Percentiles rank a stretch among this genome's conserved stretches.
These are phyloP conservation scores for Lophius americanus DNA, from an alignment of 2,797 vertebrate species.

Conservation along the genomic window DNA sequence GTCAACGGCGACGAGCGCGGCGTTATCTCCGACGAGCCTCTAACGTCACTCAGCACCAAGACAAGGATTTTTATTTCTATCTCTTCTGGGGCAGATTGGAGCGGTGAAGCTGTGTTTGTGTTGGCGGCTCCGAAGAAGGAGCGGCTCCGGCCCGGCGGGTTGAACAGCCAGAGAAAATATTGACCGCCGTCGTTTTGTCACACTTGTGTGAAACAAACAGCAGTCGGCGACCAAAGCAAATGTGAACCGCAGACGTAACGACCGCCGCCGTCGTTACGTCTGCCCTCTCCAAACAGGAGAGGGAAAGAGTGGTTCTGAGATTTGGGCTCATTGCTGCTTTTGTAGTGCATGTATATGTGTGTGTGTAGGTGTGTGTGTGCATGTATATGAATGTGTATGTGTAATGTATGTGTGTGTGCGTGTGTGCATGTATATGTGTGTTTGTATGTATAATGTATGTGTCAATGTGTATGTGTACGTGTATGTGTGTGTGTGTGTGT, in stretches of 20 bases:
- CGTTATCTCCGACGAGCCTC: constrained; percentile 27
- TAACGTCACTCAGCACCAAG: constrained; percentile 28
- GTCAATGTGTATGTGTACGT: too few relatives aligned
- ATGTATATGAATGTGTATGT: too few relatives aligned
- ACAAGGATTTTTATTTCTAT: constrained; percentile 20
- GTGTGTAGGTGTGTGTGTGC: too few relatives aligned
- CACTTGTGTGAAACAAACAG: constrained; percentile 57
- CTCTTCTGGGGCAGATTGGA: constrained; percentile 57
- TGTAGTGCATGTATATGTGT: background rate
- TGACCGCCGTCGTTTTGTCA: constrained; percentile 73
- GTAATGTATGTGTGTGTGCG: too few relatives aligned
- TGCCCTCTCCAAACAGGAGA: too few relatives aligned
- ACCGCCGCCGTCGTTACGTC: constrained; percentile 12
- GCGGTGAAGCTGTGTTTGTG: constrained; percentile 63
- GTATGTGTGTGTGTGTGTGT: too few relatives aligned
- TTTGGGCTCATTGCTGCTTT: constrained; percentile 36
- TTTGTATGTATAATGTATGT: too few relatives aligned
- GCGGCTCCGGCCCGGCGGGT: constrained; percentile 56
- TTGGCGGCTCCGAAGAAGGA: constrained; percentile 40
- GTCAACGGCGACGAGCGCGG: constrained; percentile 4
- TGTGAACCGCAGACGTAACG: constrained; percentile 55
- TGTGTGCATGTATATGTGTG: too few relatives aligned
- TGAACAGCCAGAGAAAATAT: constrained; percentile 68
- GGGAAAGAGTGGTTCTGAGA: constrained; percentile 32
- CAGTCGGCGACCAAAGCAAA: constrained; percentile 54